Base-by-base conservation (phyloP, 2,888 invertebrate genomes). In the Drosophila tanythrix region DNA sequence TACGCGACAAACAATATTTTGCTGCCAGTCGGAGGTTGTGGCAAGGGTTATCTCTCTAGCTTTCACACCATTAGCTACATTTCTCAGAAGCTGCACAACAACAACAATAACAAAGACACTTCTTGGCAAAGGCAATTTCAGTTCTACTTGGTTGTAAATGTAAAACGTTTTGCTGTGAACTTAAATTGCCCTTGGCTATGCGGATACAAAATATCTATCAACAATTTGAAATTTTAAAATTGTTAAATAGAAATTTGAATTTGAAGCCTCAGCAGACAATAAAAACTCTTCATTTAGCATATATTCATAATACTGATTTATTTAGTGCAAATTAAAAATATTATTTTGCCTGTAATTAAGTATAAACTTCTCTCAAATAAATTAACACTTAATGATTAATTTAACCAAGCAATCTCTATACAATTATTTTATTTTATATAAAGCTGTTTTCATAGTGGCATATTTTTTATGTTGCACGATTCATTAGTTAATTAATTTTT, bases 21-120 rank as follows among this genome's bases (percentile, higher is more conserved):
- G 61, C 52, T 50, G 76, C 7, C 67, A 46, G 11, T 33, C 36
- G 52, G 48, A 5, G 13, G 33, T 43, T 55, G 31, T 2, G 36
- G 67, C 25, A 35, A 35, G 43, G 10, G 25, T n/a, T 29, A 43
- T 57, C 31, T 57, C 52, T 62, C 62, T 43, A 57, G 59, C 70
- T 63, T 74, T 63, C 61, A 61, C 70, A 55, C 50, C 66, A 70
- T 77, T 79, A 74, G 67, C 63, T 67, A 66, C 57, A 64, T 48
- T 64, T 63, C 46, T 50, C 43, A 38, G 5, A 18, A 58, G 55
- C 27, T 52, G 66, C 31, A 56, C 29, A 57, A 63, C 52, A 70
- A 48, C 60, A 68, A 35, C 43, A 57, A 46, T 6, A 58, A 15
- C 27, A 25, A 61, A 27, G 15, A 46, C 46, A 25, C 25, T 46